These are phyloP conservation scores for Nymphalis polychloros DNA, from an alignment of 2,888 invertebrate species.

Conservation along the genomic window DNA sequence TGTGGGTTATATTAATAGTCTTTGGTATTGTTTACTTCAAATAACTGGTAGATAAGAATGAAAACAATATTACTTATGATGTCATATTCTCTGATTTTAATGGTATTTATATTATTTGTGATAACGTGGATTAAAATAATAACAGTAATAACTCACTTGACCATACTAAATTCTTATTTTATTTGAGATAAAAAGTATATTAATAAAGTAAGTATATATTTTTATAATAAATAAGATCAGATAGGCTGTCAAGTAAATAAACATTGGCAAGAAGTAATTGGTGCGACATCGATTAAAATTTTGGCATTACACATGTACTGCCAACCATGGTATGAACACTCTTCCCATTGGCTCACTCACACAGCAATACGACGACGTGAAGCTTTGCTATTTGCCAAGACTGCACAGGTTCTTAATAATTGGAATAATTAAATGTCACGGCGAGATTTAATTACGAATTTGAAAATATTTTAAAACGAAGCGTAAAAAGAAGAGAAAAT, in stretches of 20 bases:
- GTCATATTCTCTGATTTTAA: slow-evolving; percentile 12
- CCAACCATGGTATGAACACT: background rate
- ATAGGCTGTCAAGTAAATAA: background rate
- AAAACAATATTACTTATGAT: slow-evolving; percentile 11
- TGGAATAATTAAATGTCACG: no score
- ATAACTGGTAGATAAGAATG: slow-evolving; percentile 10
- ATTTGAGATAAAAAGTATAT: no score
- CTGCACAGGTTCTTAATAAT: no score
- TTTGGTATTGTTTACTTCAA: slow-evolving; percentile 4
- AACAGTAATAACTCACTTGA: background rate
- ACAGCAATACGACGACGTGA: background rate
- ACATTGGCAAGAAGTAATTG: slow-evolving; percentile 2
- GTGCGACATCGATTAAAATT: background rate
- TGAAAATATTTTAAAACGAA: no score
- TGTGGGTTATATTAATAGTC: slow-evolving; percentile 9
- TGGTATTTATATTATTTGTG: background rate
- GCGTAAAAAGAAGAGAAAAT: no score
- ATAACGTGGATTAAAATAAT: slow-evolving; percentile 1
- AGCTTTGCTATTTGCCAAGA: background rate
- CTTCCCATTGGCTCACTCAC: background rate
- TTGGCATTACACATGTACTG: background rate
- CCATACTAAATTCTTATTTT: no score
- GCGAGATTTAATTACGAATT: no score
- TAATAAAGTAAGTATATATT: no score
- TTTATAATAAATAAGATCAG: no score